Evolutionary conservation across 2,888 invertebrate genomes (phyloP), one percentile per base, ranked within the genome.

Genomic region (Hetaerina titia): DNA sequence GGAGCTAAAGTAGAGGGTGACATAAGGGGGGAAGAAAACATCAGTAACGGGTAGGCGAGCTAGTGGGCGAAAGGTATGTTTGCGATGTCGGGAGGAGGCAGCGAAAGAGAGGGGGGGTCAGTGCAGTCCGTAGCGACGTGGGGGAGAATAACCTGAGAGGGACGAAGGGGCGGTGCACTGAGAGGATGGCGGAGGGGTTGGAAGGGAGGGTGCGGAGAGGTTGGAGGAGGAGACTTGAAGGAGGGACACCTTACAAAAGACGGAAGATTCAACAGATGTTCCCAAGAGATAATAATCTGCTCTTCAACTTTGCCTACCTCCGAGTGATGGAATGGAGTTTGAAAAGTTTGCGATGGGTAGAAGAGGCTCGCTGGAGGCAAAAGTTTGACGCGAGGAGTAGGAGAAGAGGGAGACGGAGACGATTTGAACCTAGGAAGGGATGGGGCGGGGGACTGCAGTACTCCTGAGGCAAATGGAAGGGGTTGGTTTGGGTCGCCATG

Each of bases 261-360:
- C 81, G 81, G 81, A 31, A 81, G 81, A 81, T 81, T 81, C 81
- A 81, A 81, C 81, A 81, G 81, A 81, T 81, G 81, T 81, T 81
- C 81, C 81, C 81, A 31, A 31, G 81, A 81, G 81, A 81, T 81
- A 81, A 81, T 81, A 81, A 81, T 81, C 81, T 81, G 81, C 31
- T 81, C n/a, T 81, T 81, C 81, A 81, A 81, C 81, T 81, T 81
- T 81, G 81, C 81, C 81, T 81, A 81, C 81, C 81, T 81, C 81
- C 81, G 25, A 31, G 81, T 81, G 81, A 81, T 31, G 81, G 81
- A 31, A 81, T 81, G 81, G 81, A 81, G 81, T 81, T 81, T 11
- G 31, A 81, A 81, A 81, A 81, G 81, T 81, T 81, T 81, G 25
- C 81, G 2, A 15, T 31, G 81, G 81, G 81, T 81, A 15, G 81